Base-by-base conservation (phyloP, 2,888 invertebrate genomes). In the Synanthedon vespiformis region DNA sequence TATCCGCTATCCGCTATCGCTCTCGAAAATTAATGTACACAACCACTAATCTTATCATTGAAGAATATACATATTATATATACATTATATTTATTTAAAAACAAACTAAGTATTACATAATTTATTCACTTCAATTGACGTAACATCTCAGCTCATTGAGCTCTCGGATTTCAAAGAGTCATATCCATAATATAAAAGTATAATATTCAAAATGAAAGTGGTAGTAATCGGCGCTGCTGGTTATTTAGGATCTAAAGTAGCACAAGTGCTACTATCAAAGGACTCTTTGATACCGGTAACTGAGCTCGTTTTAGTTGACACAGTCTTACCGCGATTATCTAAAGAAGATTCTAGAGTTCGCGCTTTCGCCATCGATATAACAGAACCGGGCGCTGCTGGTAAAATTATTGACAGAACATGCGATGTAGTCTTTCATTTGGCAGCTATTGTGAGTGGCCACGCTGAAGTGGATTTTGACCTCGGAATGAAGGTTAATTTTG, bases 401-500 rank as follows among this genome's bases (percentile, higher is more conserved):
- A 54, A 51, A 0, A 63, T 80, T 1, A 59, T 81, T 6, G 58
- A 64, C 4, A 13, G 61, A n/a, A 62, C 65, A 14, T 64, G 67
- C 44, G 68, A 70, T 52, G 65, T 75, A 10, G 51, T 84, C 13
- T 78, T 82, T 57, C 86, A 86, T 55, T 66, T 86, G 2, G 85
- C 85, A 2, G 85, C 86, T 14, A 63, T 80, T 8, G 83, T 86
- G 27, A 85, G 84, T 55, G 85, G 86, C 0, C 72, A 73, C 49
- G 80, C 85, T 10, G 86, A 86, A 65, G 62, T 60, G 0, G 77
- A 85, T 55, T 80, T 84, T 53, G 80, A 85, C 10, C 65, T 78
- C 4, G 86, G 85, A 1, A 56, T 82, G 50, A 67, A 66, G 52
- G 77, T 79, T 3, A 86, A 86, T 57, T 62, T 85, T 12, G 84